Percentiles rank a stretch among this genome's conserved stretches.
Conservation (phyloP, 2,888 invertebrate genomes). For the Drosophila falleni region DNA sequence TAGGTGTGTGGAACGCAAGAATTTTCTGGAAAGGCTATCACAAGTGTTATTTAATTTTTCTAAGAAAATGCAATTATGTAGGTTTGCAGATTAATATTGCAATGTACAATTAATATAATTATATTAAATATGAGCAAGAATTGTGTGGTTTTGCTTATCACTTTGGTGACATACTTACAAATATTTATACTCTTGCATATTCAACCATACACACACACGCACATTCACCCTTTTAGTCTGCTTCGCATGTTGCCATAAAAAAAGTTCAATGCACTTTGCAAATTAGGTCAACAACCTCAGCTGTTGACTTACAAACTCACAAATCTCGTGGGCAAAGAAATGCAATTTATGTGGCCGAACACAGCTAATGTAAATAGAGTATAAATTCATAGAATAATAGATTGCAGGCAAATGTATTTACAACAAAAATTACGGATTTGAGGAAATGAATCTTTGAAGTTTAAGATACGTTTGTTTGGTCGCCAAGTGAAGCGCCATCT, state of each 20-base stretch:
- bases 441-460: neutral
- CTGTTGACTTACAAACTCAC: constrained; percentile 1
- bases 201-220: constrained; percentile 13
- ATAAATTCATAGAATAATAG: constrained; percentile 8
- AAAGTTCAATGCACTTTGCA: constrained; percentile 85
- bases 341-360: constrained; percentile 5
- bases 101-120: neutral
- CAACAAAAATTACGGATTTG: neutral
- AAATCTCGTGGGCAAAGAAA: neutral
- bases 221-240: constrained; percentile 17
- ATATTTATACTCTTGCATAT: constrained; percentile 8
- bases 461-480: neutral
- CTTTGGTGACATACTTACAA: constrained; percentile 2
- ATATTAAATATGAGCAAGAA: neutral
- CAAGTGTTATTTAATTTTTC: constrained; percentile 6
- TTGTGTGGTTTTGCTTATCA: constrained; percentile 16
- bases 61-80: neutral
- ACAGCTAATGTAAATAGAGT: constrained; percentile 2
- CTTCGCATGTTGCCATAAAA: constrained; percentile 33
- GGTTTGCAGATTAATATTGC: neutral
- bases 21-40: constrained; percentile 38
- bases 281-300: constrained; percentile 85
- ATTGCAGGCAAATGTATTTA: neutral
- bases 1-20: constrained; percentile 21
- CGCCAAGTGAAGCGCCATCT: constrained; percentile 23